These are phyloP conservation scores for Psittacula cyanocephala DNA, from an alignment of 2,113 vertebrate species.

Conservation along the genomic window DNA sequence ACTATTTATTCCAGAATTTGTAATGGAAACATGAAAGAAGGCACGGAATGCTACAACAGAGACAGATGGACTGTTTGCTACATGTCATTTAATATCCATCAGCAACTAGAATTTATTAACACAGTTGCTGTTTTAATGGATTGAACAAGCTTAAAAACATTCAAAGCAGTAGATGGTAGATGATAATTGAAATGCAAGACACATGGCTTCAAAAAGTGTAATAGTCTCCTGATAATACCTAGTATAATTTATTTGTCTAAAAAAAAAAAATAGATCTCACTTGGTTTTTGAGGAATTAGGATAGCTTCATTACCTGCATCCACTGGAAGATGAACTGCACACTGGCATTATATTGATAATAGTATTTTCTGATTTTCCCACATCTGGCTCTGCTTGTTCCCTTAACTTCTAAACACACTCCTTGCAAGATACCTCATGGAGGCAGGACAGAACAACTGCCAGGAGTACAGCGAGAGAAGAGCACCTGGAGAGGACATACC, in stretches of 20 bases:
- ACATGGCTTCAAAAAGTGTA: neutral
- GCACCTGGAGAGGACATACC: neutral
- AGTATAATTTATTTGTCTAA: neutral
- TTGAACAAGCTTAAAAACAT: neutral
- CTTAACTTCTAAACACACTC: neutral
- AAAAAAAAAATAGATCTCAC: neutral
- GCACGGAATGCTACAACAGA: neutral
- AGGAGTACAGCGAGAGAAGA: neutral
- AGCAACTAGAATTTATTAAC: conserved; percentile 32
- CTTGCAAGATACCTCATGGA: neutral
- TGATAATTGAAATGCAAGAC: conserved; percentile 1
- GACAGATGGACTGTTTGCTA: conserved; percentile 15
- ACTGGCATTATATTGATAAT: neutral
- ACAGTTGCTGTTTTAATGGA: conserved; percentile 7
- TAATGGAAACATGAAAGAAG: conserved; percentile 37
- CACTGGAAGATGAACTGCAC: neutral
- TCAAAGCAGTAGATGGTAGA: neutral
- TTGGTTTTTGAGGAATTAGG: neutral
- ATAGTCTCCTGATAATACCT: neutral
- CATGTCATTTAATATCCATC: conserved; percentile 39
- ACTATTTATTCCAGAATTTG: conserved; percentile 47
- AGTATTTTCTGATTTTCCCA: neutral
- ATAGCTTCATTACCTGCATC: neutral
- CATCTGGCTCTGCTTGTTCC: neutral
- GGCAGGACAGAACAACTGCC: neutral